Percentiles rank a stretch among this genome's conserved stretches.
Evolutionary conservation across 2,888 invertebrate species (phyloP).

Genomic region (Diploptera punctata): DNA sequence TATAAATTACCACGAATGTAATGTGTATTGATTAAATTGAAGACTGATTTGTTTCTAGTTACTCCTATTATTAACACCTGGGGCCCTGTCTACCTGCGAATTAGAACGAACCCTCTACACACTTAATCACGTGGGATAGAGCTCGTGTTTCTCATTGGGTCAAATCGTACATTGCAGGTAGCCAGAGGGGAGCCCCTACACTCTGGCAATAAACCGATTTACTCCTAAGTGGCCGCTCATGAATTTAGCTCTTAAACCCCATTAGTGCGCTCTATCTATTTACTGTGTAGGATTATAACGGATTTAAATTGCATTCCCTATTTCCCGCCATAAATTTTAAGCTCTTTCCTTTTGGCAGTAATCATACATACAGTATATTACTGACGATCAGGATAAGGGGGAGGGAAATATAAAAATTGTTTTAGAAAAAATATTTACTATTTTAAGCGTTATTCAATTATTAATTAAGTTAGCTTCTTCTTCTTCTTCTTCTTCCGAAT

Average conservation of each 20-base stretch:
- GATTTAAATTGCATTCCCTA: slow-evolving; percentile 12
- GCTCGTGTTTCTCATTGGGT: slow-evolving; percentile 11
- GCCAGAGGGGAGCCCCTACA: neutral
- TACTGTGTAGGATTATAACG: slow-evolving; percentile 12
- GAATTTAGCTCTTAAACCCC: slow-evolving; percentile 12
- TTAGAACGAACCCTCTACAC: neutral
- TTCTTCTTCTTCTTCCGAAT: no score
- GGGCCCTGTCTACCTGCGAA: neutral
- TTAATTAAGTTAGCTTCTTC: no score
- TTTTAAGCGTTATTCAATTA: no score
- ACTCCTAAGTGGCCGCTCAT: slow-evolving; percentile 8
- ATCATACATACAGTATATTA: no score
- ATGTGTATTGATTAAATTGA: neutral
- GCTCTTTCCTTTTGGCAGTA: neutral
- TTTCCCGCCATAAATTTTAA: slow-evolving; percentile 4
- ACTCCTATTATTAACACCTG: slow-evolving; percentile 5
- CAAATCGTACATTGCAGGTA: slow-evolving; percentile 6
- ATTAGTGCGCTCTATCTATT: slow-evolving; percentile 17
- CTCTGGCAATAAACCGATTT: slow-evolving; percentile 16
- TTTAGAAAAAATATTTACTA: no score
- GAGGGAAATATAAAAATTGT: no score
- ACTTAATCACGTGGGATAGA: slow-evolving; percentile 13
- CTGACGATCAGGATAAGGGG: no score
- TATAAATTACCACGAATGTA: no score
- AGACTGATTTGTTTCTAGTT: neutral